Conservation (phyloP, 1,140 invertebrate species). For the Drosophila lowei region DNA sequence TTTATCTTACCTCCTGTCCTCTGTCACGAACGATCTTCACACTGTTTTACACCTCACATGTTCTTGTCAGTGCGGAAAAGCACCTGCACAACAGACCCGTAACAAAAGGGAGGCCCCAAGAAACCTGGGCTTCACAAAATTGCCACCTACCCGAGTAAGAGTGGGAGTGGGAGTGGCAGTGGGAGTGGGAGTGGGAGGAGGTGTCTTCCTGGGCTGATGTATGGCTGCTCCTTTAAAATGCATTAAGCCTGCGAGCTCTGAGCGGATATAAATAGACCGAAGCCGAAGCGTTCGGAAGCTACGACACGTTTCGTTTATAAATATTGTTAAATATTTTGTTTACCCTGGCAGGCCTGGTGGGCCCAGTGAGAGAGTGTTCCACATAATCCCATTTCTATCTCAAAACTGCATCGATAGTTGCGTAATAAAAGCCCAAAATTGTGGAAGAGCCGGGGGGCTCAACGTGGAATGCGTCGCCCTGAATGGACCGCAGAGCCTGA, state of each 20-base stretch:
- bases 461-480: conserved; percentile 15
- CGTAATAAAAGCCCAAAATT: conserved; percentile 46
- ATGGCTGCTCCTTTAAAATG: conserved; percentile 32
- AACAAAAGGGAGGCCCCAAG: conserved; percentile 9
- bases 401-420: conserved; percentile 34
- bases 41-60: conserved; percentile 28
- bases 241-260: conserved; percentile 29
- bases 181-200: not conserved
- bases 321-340: conserved; percentile 17
- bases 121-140: conserved; percentile 19
- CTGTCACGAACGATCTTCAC: not conserved
- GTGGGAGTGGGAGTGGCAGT: not conserved
- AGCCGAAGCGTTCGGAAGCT: not conserved
- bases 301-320: conserved; percentile 3
- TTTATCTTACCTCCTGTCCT: not conserved
- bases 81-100: not conserved
- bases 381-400: conserved; percentile 30
- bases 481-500: conserved; percentile 19
- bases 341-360: not conserved
- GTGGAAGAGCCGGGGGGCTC: not conserved
- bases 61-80: conserved; percentile 31
- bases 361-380: not conserved
- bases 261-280: not conserved
- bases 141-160: conserved; percentile 13
- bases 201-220: conserved; percentile 13